These are phyloP conservation scores for Pithecia hirsuta DNA, from an alignment of 2,797 vertebrate genomes.

Conservation along the genomic window DNA sequence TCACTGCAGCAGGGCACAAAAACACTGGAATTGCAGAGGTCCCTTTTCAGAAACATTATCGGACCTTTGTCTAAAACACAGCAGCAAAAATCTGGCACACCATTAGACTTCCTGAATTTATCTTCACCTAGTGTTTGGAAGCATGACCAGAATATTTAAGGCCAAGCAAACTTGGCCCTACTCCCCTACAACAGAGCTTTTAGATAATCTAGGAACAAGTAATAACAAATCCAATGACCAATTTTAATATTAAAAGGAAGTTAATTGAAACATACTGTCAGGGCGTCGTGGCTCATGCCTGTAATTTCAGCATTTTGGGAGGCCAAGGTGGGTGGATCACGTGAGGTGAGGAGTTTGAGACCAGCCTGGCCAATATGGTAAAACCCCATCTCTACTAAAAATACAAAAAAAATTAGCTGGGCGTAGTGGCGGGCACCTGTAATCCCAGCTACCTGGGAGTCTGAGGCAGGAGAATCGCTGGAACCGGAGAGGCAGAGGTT, in stretches of 20 bases:
- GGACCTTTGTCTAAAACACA: background rate
- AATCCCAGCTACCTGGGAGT: background rate
- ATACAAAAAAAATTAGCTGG: background rate
- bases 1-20: background rate
- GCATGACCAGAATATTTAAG: background rate
- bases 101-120: background rate
- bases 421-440: rapidly evolving
- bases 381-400: background rate
- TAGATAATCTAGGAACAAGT: background rate
- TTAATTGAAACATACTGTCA: background rate
- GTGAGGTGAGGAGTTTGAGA: background rate
- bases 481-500: background rate
- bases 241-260: background rate
- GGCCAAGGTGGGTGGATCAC: background rate
- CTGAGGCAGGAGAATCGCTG: background rate
- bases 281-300: background rate
- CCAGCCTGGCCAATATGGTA: background rate
- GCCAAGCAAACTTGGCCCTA: background rate
- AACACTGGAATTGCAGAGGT: background rate
- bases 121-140: background rate
- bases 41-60: background rate
- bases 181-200: background rate
- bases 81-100: background rate
- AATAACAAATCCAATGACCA: background rate
- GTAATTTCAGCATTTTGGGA: background rate